phyloP scores from a whole-genome alignment of 2,888 invertebrate species.

The Heliconius erato region DNA sequence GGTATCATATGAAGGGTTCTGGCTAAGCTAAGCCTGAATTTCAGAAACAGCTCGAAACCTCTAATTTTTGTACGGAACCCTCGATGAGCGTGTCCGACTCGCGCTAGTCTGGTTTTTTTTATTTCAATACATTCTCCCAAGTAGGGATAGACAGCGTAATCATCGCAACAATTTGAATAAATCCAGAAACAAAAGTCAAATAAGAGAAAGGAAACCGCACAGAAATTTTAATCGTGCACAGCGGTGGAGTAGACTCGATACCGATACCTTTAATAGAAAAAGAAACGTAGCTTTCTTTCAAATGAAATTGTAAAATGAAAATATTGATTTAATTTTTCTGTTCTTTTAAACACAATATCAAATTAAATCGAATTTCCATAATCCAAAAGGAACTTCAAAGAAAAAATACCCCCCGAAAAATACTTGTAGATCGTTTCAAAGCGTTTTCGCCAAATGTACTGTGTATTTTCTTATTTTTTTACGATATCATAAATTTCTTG shows the following conservation, averaged over 20 bases:
- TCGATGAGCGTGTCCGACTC: too few relatives aligned
- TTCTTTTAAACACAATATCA: neutral
- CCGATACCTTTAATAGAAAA: neutral
- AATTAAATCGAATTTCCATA: slow-evolving; percentile 1
- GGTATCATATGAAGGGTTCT: too few relatives aligned
- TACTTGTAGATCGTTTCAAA: slow-evolving; percentile 24
- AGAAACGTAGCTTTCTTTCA: neutral
- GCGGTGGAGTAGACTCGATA: neutral
- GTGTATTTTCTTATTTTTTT: slow-evolving; percentile 55
- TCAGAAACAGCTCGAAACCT: too few relatives aligned
- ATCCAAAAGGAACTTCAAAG: slow-evolving; percentile 8
- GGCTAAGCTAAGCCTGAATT: too few relatives aligned
- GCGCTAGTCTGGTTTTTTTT: too few relatives aligned
- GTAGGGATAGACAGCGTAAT: too few relatives aligned
- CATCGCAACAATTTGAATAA: neutral
- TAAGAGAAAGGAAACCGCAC: neutral
- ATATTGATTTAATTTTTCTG: too few relatives aligned
- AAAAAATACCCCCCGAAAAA: slow-evolving; percentile 25
- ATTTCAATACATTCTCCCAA: too few relatives aligned
- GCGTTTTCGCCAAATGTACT: slow-evolving; percentile 46
- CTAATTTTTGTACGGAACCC: too few relatives aligned
- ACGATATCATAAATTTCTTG: slow-evolving; percentile 58
- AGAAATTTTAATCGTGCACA: neutral
- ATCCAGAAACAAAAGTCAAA: neutral
- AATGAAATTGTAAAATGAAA: neutral